Evolutionary conservation across 2,113 vertebrate genomes (phyloP).

Genomic region (Cinclus cinclus): DNA sequence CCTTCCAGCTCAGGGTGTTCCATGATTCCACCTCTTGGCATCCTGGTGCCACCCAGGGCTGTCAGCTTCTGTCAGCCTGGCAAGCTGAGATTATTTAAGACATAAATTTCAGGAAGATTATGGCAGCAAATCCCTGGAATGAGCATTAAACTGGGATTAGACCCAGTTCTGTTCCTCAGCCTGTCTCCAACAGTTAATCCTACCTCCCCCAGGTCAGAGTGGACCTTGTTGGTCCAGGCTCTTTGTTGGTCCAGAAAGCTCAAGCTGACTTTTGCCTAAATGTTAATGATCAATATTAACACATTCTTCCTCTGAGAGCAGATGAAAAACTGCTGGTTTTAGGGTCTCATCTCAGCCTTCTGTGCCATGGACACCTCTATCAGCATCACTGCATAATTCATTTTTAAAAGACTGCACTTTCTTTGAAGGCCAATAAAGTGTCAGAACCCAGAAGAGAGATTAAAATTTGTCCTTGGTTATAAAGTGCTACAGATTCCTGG

Average conservation of each 20-base stretch:
- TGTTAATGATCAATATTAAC: neutral
- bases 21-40: neutral
- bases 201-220: neutral
- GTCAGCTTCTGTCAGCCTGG: neutral
- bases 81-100: neutral
- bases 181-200: neutral
- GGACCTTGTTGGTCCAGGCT: neutral
- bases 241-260: neutral
- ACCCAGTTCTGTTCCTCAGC: neutral
- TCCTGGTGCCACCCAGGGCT: neutral
- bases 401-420: neutral
- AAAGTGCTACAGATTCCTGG: neutral
- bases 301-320: neutral
- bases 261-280: neutral
- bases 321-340: neutral
- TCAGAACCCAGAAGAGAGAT: neutral
- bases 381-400: neutral
- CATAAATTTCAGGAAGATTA: neutral
- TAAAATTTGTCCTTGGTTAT: neutral
- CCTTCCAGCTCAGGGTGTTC: neutral
- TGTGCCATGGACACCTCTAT: neutral
- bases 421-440: neutral
- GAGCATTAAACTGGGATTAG: neutral
- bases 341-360: neutral
- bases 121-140: neutral